Base-by-base conservation (phyloP, 2,113 vertebrate species). In the Podarcis muralis region DNA sequence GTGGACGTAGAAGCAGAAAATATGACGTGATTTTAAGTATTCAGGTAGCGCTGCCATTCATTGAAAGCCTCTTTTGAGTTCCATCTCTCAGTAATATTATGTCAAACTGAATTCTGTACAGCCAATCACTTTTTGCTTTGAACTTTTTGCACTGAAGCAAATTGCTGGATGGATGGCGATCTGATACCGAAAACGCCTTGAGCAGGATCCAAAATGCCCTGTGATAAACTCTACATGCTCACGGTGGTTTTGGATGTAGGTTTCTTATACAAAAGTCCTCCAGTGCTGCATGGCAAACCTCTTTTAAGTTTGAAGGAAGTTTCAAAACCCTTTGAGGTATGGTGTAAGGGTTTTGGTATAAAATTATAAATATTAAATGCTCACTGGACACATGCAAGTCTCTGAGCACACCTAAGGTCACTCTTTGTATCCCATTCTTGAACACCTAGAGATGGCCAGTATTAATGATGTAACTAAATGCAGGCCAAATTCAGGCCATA, bases 1-100 rank as follows among this genome's bases (percentile, higher is more conserved):
- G 11, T 85, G 78, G 32, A 35, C 48, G 37, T 62, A 57, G 22
- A 37, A 32, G 81, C 75, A 22, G 88, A 82, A 93, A 95, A 91
- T 25, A 71, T 4, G 78, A 3, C 32, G 69, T 76, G 32, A 77
- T 76, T 92, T 88, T 87, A 78, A 76, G 68, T 79, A 78, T 83
- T n/a, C 59, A 62, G 91, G 27, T 82, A 82, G 18, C 79, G 59
- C 81, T 88, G 48, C 48, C 48, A 53, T 92, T 74, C 91, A 76
- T 88, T 93, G 91, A 83, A 92, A 66, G 87, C 74, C 71, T 35
- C 48, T 57, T 84, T 48, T 65, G 72, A 11, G 32, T 72, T 32
- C n/a, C 15, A 62, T 25, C 71, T 16, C 53, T 87, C 32, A 82
- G 75, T n/a, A 40, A 65, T n/a, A 40, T 62, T 87, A 62, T 72